phyloP scores from a whole-genome alignment of 2,888 invertebrate genomes.

The Serrognathus titanus region DNA sequence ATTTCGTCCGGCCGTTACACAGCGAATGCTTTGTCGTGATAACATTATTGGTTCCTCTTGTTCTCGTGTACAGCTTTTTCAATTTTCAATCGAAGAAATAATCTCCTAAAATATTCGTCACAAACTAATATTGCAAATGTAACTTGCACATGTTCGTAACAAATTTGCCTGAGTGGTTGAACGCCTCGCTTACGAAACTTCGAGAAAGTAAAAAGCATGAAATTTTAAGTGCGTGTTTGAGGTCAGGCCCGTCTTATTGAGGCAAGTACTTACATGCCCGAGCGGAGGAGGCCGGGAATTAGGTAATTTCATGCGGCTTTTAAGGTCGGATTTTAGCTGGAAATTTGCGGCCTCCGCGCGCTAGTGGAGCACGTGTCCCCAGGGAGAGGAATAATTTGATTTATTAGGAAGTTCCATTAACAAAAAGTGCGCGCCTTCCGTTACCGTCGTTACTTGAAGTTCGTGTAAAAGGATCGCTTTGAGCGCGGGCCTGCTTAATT shows the following conservation, averaged over 20 bases:
- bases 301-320: slow-evolving; percentile 8
- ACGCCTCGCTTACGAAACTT: no score
- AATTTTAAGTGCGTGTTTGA: background rate
- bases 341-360: slow-evolving; percentile 7
- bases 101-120: no score
- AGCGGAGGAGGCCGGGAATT: slow-evolving; percentile 2
- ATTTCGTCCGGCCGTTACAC: no score
- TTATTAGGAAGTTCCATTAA: slow-evolving; percentile 11
- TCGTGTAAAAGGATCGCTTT: slow-evolving; percentile 4
- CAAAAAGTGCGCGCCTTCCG: slow-evolving; percentile 4
- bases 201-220: no score
- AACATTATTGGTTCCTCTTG: no score
- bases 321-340: slow-evolving; percentile 1
- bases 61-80: no score
- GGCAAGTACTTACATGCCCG: background rate
- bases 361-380: background rate
- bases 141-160: no score
- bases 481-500: background rate
- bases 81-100: no score
- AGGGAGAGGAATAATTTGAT: slow-evolving; percentile 12
- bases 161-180: no score
- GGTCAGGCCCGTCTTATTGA: background rate
- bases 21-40: no score
- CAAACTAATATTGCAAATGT: no score
- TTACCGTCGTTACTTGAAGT: background rate